phyloP scores from a whole-genome alignment of 1,140 invertebrate species.

The Euura lappo region DNA sequence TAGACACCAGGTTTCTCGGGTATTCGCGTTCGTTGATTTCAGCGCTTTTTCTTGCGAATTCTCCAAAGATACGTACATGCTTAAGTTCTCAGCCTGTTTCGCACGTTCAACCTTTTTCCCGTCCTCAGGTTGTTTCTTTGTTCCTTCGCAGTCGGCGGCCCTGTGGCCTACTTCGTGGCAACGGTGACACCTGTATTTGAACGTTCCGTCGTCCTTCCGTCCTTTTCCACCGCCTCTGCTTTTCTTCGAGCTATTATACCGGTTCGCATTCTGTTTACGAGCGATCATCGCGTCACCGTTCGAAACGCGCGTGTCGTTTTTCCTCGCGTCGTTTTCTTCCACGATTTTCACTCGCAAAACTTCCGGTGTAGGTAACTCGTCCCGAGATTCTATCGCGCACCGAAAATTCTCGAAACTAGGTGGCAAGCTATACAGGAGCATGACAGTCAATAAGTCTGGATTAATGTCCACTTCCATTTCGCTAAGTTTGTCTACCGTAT shows the following conservation, averaged over 20 bases:
- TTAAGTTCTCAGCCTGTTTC: neutral
- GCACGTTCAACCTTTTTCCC: neutral
- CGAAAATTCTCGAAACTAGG: constrained; percentile 36
- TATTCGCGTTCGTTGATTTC: neutral
- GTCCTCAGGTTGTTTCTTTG: neutral
- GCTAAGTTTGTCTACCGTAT: constrained; percentile 24
- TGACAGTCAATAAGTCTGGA: constrained; percentile 23
- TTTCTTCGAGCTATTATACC: too few species aligned
- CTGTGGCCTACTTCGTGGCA: constrained; percentile 14
- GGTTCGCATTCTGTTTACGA: too few species aligned
- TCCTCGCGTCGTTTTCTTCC: constrained; percentile 33
- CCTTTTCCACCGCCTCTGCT: too few species aligned
- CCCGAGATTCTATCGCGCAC: constrained; percentile 8
- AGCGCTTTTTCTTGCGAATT: neutral
- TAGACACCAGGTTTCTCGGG: constrained; percentile 17
- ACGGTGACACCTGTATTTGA: constrained; percentile 13
- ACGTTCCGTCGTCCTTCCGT: neutral
- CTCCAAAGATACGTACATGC: neutral
- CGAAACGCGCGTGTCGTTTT: neutral
- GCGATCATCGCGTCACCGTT: too few species aligned
- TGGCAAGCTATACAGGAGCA: constrained; percentile 8
- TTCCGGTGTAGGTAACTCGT: constrained; percentile 16
- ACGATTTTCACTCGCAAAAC: constrained; percentile 21
- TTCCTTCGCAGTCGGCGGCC: neutral
- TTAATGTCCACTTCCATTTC: constrained; percentile 36